phyloP scores from a whole-genome alignment of 2,113 vertebrate genomes.

The Scopus umbretta region DNA sequence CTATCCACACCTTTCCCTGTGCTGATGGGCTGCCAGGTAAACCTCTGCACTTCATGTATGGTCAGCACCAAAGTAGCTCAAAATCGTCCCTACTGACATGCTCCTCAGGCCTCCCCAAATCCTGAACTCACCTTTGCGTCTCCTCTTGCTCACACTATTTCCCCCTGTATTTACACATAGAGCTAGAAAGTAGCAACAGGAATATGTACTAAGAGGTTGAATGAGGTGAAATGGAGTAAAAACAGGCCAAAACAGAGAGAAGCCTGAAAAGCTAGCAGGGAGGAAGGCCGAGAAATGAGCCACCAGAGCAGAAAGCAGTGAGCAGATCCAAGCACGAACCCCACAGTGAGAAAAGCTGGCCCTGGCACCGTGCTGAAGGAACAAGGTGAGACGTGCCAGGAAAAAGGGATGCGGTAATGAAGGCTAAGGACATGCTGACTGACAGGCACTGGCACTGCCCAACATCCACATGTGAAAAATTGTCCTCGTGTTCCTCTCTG shows the following conservation, averaged over 20 bases:
- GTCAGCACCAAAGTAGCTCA: background rate
- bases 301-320: background rate
- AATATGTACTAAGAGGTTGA: background rate
- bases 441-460: background rate
- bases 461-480: background rate
- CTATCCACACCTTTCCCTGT: background rate
- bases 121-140: background rate
- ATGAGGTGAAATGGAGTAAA: background rate
- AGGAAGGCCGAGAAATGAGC: background rate
- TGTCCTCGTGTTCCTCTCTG: background rate
- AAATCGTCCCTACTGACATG: background rate
- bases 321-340: fast-evolving
- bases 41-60: background rate
- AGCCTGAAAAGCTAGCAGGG: background rate
- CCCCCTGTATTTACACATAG: background rate
- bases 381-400: background rate
- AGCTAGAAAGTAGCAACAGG: background rate
- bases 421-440: background rate
- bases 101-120: background rate
- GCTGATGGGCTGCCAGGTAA: background rate
- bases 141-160: background rate
- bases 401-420: constrained; percentile 30
- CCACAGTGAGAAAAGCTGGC: background rate
- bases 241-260: background rate
- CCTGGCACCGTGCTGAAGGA: background rate